Evolutionary conservation across 2,888 invertebrate genomes (phyloP), one percentile per base, ranked within the genome.

Genomic region (Luffia ferchaultella): DNA sequence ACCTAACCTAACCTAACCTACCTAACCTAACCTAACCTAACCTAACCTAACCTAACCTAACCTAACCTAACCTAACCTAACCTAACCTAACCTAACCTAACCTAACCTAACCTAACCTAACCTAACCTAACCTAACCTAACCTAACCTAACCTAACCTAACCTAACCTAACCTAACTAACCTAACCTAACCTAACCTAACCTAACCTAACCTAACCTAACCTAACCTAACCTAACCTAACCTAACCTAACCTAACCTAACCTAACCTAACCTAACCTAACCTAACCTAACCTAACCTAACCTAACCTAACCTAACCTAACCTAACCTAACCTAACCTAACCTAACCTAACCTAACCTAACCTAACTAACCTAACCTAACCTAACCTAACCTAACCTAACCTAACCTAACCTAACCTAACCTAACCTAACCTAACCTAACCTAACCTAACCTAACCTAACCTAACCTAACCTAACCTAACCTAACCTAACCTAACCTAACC

Each of bases 41-140:
- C 45, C 45, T 45, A 45, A 45, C 45, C 45, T 45, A 45, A 45
- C 45, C 45, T 45, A 45, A 45, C 45, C 45, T 45, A 45, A 45
- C 45, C 45, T 45, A 45, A 45, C 45, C 45, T 45, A 45, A 45
- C 45, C 45, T 45, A 45, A 45, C 45, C 45, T 45, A 45, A 45
- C 45, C 45, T 45, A 45, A 45, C 45, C 45, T 45, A 45, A 45
- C 45, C 45, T 45, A 45, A 45, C 45, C 45, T 45, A 45, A 45
- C 45, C 45, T 45, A 50, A 50, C 45, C 46, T 41, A 50, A 50
- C 50, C 50, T 42, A 50, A 50, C 46, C 50, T 42, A 46, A 50
- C 50, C 50, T 42, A 50, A 50, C 50, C 50, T 42, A 46, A 50
- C 46, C 46, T 19, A 50, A 50, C 50, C 50, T 42, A 46, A 50